Evolutionary conservation across 2,888 invertebrate genomes (phyloP).

Genomic region (Meloe dianella): DNA sequence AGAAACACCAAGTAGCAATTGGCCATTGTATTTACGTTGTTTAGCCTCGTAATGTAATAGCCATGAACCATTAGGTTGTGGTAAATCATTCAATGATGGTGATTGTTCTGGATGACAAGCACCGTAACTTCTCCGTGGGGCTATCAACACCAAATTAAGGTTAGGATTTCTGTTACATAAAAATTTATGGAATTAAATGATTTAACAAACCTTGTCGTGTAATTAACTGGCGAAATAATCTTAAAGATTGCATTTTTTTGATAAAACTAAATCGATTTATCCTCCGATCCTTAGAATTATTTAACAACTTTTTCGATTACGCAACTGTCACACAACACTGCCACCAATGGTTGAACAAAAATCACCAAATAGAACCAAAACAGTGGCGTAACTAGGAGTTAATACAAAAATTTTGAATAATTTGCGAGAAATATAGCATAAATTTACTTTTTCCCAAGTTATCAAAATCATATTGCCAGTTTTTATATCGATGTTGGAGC

Average conservation of each 20-base stretch:
- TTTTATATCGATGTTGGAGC: no score
- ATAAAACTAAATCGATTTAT: neutral
- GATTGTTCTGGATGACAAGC: conserved; percentile 24
- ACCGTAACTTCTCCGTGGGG: conserved; percentile 24
- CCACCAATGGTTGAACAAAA: neutral
- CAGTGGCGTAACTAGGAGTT: neutral
- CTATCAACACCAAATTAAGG: conserved; percentile 25
- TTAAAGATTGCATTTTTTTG: neutral
- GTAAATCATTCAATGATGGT: conserved; percentile 76
- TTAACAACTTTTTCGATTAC: neutral
- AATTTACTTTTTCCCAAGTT: no score
- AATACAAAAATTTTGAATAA: no score
- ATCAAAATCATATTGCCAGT: no score
- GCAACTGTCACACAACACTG: neutral
- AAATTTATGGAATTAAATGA: no score
- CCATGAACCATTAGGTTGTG: conserved; percentile 81
- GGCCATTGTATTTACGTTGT: conserved; percentile 73
- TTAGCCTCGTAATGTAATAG: conserved; percentile 69
- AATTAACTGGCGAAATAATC: neutral
- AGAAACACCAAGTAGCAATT: conserved; percentile 66
- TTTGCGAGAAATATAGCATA: no score
- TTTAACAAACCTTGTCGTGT: neutral
- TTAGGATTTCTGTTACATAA: neutral
- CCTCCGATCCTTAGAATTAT: neutral
- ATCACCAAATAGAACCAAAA: neutral